Evolutionary conservation across 2,888 invertebrate genomes (phyloP).

Genomic region (Ophion costatus): DNA sequence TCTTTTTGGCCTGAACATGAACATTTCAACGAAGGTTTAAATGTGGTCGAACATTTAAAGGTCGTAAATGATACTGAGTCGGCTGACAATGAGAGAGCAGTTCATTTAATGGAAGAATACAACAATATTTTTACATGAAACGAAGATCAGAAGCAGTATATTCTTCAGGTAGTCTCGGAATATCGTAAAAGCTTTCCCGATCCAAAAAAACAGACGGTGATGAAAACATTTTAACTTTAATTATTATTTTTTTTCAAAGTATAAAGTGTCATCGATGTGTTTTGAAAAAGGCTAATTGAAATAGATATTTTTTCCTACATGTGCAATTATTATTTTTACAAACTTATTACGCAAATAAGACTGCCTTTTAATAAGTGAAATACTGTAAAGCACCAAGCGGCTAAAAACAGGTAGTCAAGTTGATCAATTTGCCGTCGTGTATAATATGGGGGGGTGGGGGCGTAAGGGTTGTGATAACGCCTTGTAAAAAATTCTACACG

Average conservation of each 20-base stretch:
- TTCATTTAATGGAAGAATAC: no score
- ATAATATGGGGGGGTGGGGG: no score
- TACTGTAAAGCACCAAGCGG: conserved; percentile 1
- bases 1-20: no score
- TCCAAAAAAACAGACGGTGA: conserved; percentile 34
- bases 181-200: conserved; percentile 37
- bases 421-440: background rate
- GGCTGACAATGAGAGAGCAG: no score
- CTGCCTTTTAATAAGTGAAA: background rate
- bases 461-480: background rate
- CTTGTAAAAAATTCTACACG: conserved; percentile 8
- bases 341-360: conserved; percentile 11
- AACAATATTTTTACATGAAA: conserved; percentile 8
- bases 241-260: background rate
- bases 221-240: conserved; percentile 29
- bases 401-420: conserved; percentile 7
- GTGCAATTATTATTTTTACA: conserved; percentile 25
- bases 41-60: no score
- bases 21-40: no score
- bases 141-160: conserved; percentile 41
- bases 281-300: conserved; percentile 1
- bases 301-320: conserved; percentile 11
- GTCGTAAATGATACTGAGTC: no score
- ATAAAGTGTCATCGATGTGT: conserved; percentile 17
- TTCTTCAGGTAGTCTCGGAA: conserved; percentile 31